These are phyloP conservation scores for Hyperoodon ampullatus DNA, from an alignment of 2,113 vertebrate genomes.

Conservation along the genomic window DNA sequence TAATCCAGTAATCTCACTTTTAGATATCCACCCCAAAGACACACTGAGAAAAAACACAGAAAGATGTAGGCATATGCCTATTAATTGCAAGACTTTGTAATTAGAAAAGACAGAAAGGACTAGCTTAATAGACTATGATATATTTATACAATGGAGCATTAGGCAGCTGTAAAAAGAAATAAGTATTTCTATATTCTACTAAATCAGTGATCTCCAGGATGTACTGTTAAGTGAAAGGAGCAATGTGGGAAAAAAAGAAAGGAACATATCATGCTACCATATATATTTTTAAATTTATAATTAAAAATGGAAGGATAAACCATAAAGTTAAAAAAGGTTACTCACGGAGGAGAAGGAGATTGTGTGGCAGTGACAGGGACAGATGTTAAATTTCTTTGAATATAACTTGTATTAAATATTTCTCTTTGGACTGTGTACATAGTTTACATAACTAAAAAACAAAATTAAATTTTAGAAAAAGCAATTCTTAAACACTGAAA, in stretches of 20 bases:
- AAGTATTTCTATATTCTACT: not conserved
- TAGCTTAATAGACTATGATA: not conserved
- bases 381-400: not conserved
- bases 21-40: not conserved
- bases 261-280: not conserved
- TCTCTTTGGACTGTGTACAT: not conserved
- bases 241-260: not conserved
- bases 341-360: not conserved
- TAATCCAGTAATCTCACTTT: not conserved
- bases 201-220: not conserved
- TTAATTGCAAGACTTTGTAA: not conserved
- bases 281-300: not conserved
- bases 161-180: not conserved
- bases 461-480: not conserved
- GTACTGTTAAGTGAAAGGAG: not conserved
- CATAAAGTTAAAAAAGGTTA: not conserved
- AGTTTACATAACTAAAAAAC: not conserved
- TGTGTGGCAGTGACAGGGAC: not conserved
- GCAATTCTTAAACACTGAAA: not conserved
- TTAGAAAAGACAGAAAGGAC: not conserved
- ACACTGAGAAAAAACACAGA: not conserved
- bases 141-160: not conserved
- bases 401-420: not conserved
- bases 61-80: not conserved
- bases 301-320: not conserved